phyloP scores from a whole-genome alignment of 2,888 invertebrate genomes.

The Drosophila stalkeri region DNA sequence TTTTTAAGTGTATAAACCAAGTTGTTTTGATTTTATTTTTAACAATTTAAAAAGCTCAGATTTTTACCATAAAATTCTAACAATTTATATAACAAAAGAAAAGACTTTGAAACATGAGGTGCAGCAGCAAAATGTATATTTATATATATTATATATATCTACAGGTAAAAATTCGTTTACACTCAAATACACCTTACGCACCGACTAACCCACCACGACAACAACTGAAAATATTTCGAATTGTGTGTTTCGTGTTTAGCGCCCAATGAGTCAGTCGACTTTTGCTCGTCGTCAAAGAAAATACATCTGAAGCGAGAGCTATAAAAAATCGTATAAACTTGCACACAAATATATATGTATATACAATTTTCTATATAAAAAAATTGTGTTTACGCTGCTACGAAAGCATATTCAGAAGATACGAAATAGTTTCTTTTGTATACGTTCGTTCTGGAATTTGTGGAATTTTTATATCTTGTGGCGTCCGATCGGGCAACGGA shows the following conservation, averaged over 20 bases:
- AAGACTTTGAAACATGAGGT: neutral
- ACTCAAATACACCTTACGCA: conserved; percentile 51
- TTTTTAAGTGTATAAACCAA: neutral
- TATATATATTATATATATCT: conserved; percentile 25
- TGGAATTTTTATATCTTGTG: conserved; percentile 71
- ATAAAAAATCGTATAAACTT: conserved; percentile 4
- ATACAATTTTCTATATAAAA: neutral
- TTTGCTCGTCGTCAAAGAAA: conserved; percentile 46
- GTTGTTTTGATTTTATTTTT: too few species aligned
- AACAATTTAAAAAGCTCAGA: neutral
- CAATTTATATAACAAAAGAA: neutral
- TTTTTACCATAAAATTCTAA: neutral
- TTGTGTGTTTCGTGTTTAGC: conserved; percentile 47
- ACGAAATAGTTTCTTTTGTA: conserved; percentile 52
- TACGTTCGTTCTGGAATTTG: conserved; percentile 68
- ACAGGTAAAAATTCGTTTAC: conserved; percentile 49
- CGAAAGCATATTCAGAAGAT: conserved; percentile 27
- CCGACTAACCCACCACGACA: conserved; percentile 42
- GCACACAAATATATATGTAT: neutral
- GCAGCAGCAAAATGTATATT: conserved; percentile 17
- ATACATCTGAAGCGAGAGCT: conserved; percentile 12
- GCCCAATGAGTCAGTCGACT: conserved; percentile 60
- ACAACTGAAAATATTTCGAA: conserved; percentile 46
- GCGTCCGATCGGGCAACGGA: conserved; percentile 44
- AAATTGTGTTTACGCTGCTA: conserved; percentile 59